Percentiles rank a stretch among this genome's conserved stretches.
These are phyloP conservation scores for Solenopsis fugax DNA, from an alignment of 1,140 invertebrate species.

Conservation along the genomic window DNA sequence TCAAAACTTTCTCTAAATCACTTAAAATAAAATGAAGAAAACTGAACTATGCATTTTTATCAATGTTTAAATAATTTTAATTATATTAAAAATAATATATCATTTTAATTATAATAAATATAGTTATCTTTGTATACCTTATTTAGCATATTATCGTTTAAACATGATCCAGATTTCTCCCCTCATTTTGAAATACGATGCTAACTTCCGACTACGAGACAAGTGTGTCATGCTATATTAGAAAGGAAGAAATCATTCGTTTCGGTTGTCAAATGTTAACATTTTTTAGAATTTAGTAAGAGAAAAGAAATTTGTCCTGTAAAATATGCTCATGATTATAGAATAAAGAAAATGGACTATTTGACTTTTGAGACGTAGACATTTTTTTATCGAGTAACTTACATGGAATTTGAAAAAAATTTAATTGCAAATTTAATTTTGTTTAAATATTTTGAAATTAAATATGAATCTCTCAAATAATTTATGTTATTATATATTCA, in stretches of 20 bases:
- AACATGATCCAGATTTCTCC: background rate
- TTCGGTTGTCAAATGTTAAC: constrained; percentile 7
- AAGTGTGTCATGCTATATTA: background rate
- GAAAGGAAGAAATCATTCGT: constrained; percentile 29
- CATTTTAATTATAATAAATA: background rate
- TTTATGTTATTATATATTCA: background rate
- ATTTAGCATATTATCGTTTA: background rate
- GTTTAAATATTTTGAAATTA: constrained; percentile 7
- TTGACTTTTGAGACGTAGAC: background rate
- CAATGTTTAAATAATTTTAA: background rate
- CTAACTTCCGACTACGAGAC: constrained; percentile 27
- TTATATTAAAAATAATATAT: constrained; percentile 2
- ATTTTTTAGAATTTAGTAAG: background rate
- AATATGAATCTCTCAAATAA: background rate
- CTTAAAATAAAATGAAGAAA: background rate
- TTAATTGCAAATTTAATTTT: background rate
- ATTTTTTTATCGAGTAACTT: background rate
- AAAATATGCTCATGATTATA: background rate
- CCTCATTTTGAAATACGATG: constrained; percentile 7
- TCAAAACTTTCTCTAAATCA: background rate
- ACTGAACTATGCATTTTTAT: background rate
- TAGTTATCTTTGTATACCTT: background rate
- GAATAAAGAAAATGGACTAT: too few relatives aligned
- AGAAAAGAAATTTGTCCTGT: background rate
- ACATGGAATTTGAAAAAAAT: background rate